Base-by-base conservation (phyloP, 2,888 invertebrate species). In the Chrysomela aeneicollis region DNA sequence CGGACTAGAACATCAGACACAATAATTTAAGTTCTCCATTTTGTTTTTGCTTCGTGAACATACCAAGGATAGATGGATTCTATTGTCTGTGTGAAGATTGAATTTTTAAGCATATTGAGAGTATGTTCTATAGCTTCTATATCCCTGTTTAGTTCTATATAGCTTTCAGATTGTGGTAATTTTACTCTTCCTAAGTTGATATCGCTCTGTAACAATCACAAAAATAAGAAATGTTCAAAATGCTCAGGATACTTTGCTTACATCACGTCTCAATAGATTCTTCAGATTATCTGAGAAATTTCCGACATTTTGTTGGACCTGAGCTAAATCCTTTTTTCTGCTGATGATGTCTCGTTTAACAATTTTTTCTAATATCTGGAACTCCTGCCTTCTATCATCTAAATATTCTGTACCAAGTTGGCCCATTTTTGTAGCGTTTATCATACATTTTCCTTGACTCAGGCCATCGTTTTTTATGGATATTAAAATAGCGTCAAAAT, bases 341-440 rank as follows among this genome's bases (percentile, higher is more conserved):
- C 87, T 86, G 69, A 85, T 86, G 88, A 90, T 88, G 71, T 89
- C 89, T 2, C 81, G 82, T 79, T 88, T 88, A 49, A 90, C 87
- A 59, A 86, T 85, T 55, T 83, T 82, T 71, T 89, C 87, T 67
- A 90, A 76, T 55, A 83, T 84, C 71, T 85, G 85, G 75, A 87
- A 90, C 72, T 88, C 88, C 54, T 84, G 85, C 67, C 87, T 86
- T 58, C 88, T 82, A 69, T 90, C 88, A 59, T 89, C 88, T 22
- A 89, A 81, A 76, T 90, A 88, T 76, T 90, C 90, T 71, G 87
- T 86, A 0, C 89, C 89, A 0, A 89, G 79, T 74, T 90, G 90
- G 0, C 90, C 90, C 83, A 90, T 86, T 73, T 87, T 85, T 0
- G 88, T 89, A 0, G 89, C 87, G 19, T 86, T 86, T 78, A 88